phyloP scores from a whole-genome alignment of 2,113 vertebrate species.

The Euleptes europaea region DNA sequence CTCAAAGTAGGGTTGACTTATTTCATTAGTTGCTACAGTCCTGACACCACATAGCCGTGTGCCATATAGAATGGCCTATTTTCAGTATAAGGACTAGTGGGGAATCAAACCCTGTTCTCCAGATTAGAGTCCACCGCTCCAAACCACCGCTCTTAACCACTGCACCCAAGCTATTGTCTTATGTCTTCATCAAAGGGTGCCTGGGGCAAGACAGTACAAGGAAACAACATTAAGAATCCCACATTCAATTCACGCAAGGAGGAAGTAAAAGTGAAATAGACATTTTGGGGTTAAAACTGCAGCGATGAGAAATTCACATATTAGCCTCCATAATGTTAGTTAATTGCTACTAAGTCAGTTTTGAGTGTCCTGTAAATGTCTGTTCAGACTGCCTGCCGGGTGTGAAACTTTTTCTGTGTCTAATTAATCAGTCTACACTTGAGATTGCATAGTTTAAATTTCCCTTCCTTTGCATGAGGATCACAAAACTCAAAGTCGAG shows the following conservation, averaged over 20 bases:
- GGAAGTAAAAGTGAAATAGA: neutral
- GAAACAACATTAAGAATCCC: neutral
- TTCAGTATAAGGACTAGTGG: too few species aligned
- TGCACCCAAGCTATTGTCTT: too few species aligned
- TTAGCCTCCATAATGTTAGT: too few species aligned
- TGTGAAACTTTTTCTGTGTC: conserved; percentile 1
- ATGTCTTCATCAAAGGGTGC: too few species aligned
- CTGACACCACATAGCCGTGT: neutral
- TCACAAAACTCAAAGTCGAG: neutral
- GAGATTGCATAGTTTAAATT: neutral
- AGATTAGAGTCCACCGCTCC: too few species aligned
- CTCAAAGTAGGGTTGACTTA: neutral
- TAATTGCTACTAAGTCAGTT: too few species aligned
- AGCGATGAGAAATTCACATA: too few species aligned
- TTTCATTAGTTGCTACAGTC: neutral
- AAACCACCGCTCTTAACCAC: too few species aligned
- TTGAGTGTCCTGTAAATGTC: neutral
- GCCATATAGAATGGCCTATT: neutral
- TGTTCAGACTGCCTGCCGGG: neutral
- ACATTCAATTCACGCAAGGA: neutral
- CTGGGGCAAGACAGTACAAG: too few species aligned
- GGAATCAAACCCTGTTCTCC: too few species aligned
- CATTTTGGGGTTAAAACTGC: neutral
- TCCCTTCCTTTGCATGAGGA: neutral
- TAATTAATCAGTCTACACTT: conserved; percentile 13